Percentiles rank a stretch among this genome's conserved stretches.
These are phyloP conservation scores for Gnathonemus longibarbis DNA, from an alignment of 2,113 vertebrate species.

Conservation along the genomic window DNA sequence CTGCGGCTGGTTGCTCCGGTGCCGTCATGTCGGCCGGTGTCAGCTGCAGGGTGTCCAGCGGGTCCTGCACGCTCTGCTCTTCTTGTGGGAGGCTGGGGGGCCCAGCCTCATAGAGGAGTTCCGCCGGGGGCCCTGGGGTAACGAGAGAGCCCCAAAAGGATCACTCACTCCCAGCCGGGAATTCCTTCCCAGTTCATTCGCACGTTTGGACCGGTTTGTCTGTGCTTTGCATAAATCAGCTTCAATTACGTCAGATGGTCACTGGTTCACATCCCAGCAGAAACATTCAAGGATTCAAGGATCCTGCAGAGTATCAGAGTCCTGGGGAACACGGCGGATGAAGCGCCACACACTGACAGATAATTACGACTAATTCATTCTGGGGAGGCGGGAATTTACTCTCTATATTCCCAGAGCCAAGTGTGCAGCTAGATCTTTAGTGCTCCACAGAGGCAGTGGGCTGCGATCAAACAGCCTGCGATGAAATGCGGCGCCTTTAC, in stretches of 20 bases:
- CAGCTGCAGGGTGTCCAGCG: slow-evolving; percentile 53
- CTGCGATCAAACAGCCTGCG: neutral
- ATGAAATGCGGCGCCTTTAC: neutral
- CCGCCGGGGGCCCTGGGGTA: slow-evolving; percentile 23
- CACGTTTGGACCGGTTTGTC: neutral
- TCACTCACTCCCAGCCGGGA: neutral
- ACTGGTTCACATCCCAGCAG: neutral
- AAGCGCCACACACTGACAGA: neutral
- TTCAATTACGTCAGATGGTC: neutral
- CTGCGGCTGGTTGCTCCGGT: slow-evolving; percentile 48
- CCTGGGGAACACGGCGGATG: neutral
- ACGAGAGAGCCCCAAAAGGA: neutral
- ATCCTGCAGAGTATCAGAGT: neutral
- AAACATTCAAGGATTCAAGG: neutral
- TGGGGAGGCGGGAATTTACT: neutral
- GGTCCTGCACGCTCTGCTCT: slow-evolving; percentile 50
- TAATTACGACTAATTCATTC: neutral
- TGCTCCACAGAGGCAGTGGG: neutral
- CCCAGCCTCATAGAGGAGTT: slow-evolving; percentile 31
- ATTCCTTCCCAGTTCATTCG: neutral
- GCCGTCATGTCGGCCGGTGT: slow-evolving; percentile 44
- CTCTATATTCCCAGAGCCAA: too few species aligned
- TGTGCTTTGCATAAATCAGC: neutral
- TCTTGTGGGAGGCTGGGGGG: slow-evolving; percentile 40
- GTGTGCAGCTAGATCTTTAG: neutral